Percentiles rank a stretch among this genome's conserved stretches.
phyloP scores from a whole-genome alignment of 2,797 vertebrate species.

The Sebastes trivittatus region DNA sequence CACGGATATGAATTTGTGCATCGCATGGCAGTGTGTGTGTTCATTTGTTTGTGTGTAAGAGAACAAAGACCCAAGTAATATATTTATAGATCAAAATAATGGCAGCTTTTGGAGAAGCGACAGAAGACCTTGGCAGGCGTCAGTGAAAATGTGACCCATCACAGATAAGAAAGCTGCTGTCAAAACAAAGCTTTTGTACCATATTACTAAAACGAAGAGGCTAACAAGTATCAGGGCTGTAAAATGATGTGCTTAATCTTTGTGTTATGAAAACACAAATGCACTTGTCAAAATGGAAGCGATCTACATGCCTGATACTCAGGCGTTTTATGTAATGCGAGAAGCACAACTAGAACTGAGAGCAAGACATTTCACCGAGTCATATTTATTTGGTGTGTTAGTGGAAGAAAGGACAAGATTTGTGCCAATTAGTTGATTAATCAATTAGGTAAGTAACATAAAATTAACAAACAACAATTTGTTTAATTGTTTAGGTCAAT shows the following conservation, averaged over 20 bases:
- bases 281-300: not conserved
- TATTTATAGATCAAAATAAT: constrained; percentile 74
- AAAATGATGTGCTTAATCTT: constrained; percentile 26
- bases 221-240: constrained; percentile 26
- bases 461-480: not conserved
- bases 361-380: not conserved
- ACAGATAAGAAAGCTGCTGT: constrained; percentile 47
- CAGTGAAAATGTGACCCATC: constrained; percentile 56
- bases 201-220: constrained; percentile 8
- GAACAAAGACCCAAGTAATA: constrained; percentile 54
- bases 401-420: not conserved
- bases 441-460: not conserved
- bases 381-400: not conserved
- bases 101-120: constrained; percentile 45
- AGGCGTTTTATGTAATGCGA: not conserved
- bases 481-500: not conserved
- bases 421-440: not conserved
- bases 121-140: constrained; percentile 58
- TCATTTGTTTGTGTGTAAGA: constrained; percentile 25
- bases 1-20: constrained; percentile 9
- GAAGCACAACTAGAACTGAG: not conserved
- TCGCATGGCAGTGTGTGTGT: constrained; percentile 11
- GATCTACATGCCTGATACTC: not conserved
- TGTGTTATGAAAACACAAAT: constrained; percentile 16
- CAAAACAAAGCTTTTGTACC: constrained; percentile 32